A percentile compares a stretch with the other conserved stretches of the same genome.
Conservation (phyloP, 2,797 vertebrate genomes). For the Molossus molossus region DNA sequence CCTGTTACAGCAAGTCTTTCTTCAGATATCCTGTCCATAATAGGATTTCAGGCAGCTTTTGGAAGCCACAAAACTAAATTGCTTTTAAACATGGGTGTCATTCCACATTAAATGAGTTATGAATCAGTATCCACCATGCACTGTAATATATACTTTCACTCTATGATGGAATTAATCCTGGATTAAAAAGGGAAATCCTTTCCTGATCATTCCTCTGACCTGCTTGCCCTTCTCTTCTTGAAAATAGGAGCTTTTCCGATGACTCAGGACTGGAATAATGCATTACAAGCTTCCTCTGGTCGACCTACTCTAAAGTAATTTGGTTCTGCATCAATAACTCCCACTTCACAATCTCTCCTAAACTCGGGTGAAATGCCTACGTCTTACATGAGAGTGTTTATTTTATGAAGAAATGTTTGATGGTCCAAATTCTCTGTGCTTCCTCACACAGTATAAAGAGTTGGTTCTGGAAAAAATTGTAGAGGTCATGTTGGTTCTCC, state of each 20-base stretch:
- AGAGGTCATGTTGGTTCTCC: background rate
- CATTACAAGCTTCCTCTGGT: constrained; percentile 66
- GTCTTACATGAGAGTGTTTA: constrained; percentile 53
- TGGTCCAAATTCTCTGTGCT: constrained; percentile 19
- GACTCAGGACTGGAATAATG: constrained; percentile 59
- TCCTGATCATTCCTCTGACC: constrained; percentile 16
- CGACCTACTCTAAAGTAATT: constrained; percentile 66
- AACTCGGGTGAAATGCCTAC: constrained; percentile 43
- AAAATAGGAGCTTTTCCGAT: constrained; percentile 71
- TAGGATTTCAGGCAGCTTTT: constrained; percentile 84
- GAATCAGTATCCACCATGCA: constrained; percentile 80
- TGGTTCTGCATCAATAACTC: constrained; percentile 70
- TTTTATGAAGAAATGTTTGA: constrained; percentile 61
- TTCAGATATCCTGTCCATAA: constrained; percentile 76
- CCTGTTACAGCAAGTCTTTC: constrained; percentile 71
- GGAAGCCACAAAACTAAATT: constrained; percentile 86
- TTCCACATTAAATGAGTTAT: constrained; percentile 84
- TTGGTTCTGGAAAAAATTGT: background rate
- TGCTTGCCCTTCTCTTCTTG: constrained; percentile 15
- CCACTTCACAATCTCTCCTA: constrained; percentile 61
- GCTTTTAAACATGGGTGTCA: constrained; percentile 80
- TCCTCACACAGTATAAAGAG: background rate
- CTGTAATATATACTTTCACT: constrained; percentile 75
- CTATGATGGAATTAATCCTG: constrained; percentile 79
- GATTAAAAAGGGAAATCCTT: constrained; percentile 75